These are phyloP conservation scores for Dromius quadrimaculatus DNA, from an alignment of 2,888 invertebrate species.

Conservation along the genomic window DNA sequence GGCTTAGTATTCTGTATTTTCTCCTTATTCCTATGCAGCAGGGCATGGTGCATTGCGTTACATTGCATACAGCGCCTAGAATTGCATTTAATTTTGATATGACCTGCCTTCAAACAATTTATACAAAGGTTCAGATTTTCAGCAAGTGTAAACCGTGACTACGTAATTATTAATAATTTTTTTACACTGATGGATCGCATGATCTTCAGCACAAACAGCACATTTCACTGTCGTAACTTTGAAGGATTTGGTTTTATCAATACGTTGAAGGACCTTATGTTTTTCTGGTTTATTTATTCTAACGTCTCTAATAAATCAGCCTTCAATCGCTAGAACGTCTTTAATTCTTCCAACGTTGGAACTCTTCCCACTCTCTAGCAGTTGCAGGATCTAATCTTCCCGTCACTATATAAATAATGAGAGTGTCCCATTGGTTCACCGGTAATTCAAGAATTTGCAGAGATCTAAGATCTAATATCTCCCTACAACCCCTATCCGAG, in stretches of 20 bases:
- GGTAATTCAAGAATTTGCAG: neutral
- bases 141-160: neutral
- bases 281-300: slow-evolving; percentile 22
- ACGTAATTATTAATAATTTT: neutral
- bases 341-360: neutral
- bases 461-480: too few relatives aligned
- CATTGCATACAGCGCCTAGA: neutral
- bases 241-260: neutral
- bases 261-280: neutral
- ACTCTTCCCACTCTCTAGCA: neutral
- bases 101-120: neutral
- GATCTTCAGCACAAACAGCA: neutral
- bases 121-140: neutral
- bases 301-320: neutral
- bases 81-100: neutral
- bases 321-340: neutral
- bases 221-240: neutral
- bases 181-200: neutral
- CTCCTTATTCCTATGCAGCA: too few relatives aligned
- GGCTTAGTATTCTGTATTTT: neutral
- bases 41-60: too few relatives aligned
- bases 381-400: neutral
- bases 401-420: neutral
- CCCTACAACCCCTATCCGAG: too few relatives aligned
- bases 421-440: neutral